Evolutionary conservation across 1,140 invertebrate species (phyloP), one percentile per base, ranked within the genome.

Genomic region (Maconellicoccus hirsutus): DNA sequence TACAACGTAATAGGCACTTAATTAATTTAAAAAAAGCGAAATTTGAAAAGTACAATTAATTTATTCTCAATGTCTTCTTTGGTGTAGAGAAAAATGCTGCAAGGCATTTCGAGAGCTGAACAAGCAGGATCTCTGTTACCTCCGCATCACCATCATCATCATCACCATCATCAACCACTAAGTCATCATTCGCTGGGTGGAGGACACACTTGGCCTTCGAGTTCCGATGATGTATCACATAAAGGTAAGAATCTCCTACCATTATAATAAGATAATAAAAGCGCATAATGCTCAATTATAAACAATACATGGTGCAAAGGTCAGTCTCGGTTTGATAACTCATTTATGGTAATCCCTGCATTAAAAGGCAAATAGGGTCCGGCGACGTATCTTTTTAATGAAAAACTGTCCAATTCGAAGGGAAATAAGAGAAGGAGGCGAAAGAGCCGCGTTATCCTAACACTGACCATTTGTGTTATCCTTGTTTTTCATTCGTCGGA

Each of bases 391-490:
- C 42, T 52, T 52, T 52, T 52, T 52, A 52, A 52, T 52, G 42
- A 19, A 52, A 38, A 52, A 52, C 42, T 52, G 42, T 14, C 42
- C n/a, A 52, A 16, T 19, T 14, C 10, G 16, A 52, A 52, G 42
- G 29, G 6, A 52, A 52, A 19, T 52, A 52, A 16, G 16, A 52
- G 42, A 16, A 52, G 29, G 29, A 33, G 12, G 29, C 29, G 29
- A 33, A 33, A 33, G n/a, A 8, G 4, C 12, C 42, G 6, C 10
- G 42, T 52, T 52, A 52, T 52, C 42, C 42, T 52, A 3, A 66
- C 22, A 66, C 61, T 66, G 61, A 66, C 61, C 61, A 66, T 66
- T 66, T 66, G 61, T 66, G 61, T 66, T 66, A 66, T 66, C 61
- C 61, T 66, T 66, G 61, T 66, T 66, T 66, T 66, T 16, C 25